Evolutionary conservation across 2,888 invertebrate species (phyloP), one percentile per base, ranked within the genome.

Genomic region (Phyllotreta striolata): DNA sequence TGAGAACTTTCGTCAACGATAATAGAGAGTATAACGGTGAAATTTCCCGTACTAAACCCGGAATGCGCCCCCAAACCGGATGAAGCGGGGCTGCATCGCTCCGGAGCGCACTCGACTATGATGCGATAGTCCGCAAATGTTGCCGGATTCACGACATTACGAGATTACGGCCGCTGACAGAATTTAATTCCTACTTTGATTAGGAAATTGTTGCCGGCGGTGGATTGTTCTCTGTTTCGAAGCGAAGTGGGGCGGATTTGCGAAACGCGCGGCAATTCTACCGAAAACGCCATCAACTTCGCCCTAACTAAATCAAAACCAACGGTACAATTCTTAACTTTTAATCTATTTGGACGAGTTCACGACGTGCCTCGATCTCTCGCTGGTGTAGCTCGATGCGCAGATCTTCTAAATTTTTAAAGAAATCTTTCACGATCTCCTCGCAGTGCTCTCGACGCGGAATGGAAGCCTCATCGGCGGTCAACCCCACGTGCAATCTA

Each of bases 31-130:
- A 24, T 24, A 24, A 24, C 24, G 24, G 24, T 3, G 24, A 24
- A 24, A 24, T 41, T 47, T 47, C 24, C 24, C 6, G 47, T 24
- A 14, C 47, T 47, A 40, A 47, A 49, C 10, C 44, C 47, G 34
- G 34, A 47, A 14, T 14, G 4, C 44, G 44, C 10, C 1, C 46
- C 14, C 47, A 57, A 57, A 57, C 44, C 49, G 12, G 49, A 58
- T 58, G 34, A 39, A 34, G 40, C 40, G 35, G 43, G 55, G 64
- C 34, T 72, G 72, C 72, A 62, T 61, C 72, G 72, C 72, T 74
- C 72, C 69, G 70, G 74, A 74, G 75, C 75, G 76, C 74, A 75
- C 63, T 72, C 71, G 66, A 76, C 73, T 76, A 74, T 75, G 72
- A 75, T 72, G 71, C 67, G 74, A 73, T 72, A 72, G 65, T 63